Percentiles rank a stretch among this genome's conserved stretches.
These are phyloP conservation scores for Alethe castanea DNA, from an alignment of 2,113 vertebrate genomes.

Conservation along the genomic window DNA sequence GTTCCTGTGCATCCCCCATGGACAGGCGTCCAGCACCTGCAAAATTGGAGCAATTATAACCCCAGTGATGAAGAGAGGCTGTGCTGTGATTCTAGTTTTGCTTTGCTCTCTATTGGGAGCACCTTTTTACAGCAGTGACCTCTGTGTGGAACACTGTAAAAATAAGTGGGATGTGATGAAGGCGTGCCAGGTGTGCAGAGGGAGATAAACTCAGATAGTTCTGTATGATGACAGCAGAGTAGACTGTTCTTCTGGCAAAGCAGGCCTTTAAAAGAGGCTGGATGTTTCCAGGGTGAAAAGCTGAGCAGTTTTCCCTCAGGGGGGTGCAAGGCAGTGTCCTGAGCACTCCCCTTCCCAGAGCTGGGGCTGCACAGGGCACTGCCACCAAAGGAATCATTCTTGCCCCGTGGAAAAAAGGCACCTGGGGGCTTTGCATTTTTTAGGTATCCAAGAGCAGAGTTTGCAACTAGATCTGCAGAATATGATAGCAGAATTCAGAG, in stretches of 20 bases:
- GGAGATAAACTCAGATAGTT: not conserved
- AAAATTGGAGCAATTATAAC: not conserved
- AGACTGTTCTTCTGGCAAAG: not conserved
- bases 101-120: not conserved
- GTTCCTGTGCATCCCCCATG: not conserved
- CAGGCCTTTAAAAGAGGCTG: not conserved
- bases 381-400: not conserved
- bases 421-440: accelerated
- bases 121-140: not conserved
- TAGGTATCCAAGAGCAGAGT: not conserved
- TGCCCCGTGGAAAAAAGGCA: not conserved
- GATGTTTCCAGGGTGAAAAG: not conserved
- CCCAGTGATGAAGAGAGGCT: not conserved
- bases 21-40: not conserved
- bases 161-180: not conserved
- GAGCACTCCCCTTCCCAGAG: not conserved
- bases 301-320: not conserved
- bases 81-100: not conserved
- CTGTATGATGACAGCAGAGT: not conserved
- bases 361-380: not conserved
- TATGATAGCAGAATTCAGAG: not conserved
- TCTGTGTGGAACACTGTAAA: not conserved
- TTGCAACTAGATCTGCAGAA: not conserved
- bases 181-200: not conserved
- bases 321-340: not conserved